These are phyloP conservation scores for Rhinogobio ventralis DNA, from an alignment of 2,797 vertebrate genomes.

Conservation along the genomic window DNA sequence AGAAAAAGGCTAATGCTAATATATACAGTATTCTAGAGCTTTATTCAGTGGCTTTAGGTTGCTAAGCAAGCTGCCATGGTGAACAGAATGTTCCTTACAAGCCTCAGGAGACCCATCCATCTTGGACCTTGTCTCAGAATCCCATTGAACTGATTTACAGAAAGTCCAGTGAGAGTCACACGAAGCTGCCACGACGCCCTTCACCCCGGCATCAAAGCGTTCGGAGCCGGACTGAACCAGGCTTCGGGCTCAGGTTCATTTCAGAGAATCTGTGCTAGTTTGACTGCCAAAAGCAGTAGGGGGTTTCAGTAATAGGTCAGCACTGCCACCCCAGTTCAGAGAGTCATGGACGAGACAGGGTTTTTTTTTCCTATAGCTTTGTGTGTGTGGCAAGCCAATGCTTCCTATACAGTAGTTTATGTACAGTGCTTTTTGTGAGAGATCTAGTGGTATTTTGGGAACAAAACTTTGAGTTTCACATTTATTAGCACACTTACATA, in stretches of 20 bases:
- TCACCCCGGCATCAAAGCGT: constrained; percentile 71
- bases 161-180: constrained; percentile 69
- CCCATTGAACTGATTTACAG: constrained; percentile 77
- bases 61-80: constrained; percentile 68
- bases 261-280: constrained; percentile 25
- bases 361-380: background rate
- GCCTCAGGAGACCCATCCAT: constrained; percentile 76
- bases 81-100: constrained; percentile 70
- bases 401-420: background rate
- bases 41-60: constrained; percentile 65
- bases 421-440: background rate
- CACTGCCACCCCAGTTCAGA: constrained; percentile 9
- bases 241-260: constrained; percentile 41
- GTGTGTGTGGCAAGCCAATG: background rate
- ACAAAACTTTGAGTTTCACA: background rate
- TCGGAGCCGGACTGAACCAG: constrained; percentile 59
- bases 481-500: background rate
- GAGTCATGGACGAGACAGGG: background rate
- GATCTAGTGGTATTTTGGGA: background rate
- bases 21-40: background rate
- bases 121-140: constrained; percentile 78
- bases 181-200: constrained; percentile 60
- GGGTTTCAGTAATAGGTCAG: constrained; percentile 37
- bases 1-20: background rate
- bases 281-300: constrained; percentile 36